Evolutionary conservation across 2,797 vertebrate genomes (phyloP).

Genomic region (Pseudochirops cupreus): DNA sequence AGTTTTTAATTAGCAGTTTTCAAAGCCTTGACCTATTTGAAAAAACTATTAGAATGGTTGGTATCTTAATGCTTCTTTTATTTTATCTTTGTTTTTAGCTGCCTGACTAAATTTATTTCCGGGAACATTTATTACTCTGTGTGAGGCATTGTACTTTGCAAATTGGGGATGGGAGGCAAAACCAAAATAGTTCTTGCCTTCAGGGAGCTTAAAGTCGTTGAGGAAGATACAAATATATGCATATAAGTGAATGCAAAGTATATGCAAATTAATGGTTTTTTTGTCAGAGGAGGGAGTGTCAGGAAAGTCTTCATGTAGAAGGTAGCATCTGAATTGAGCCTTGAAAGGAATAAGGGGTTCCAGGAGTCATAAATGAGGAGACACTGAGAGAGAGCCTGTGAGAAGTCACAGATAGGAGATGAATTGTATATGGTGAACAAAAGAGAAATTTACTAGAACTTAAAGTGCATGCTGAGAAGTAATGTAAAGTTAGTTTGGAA

Average conservation of each 20-base stretch:
- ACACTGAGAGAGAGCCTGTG: background rate
- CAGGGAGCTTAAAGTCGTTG: background rate
- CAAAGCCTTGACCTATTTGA: constrained; percentile 13
- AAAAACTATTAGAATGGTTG: constrained; percentile 9
- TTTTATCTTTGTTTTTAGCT: background rate
- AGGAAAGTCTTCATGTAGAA: background rate
- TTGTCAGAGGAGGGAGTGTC: background rate
- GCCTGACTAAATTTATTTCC: background rate
- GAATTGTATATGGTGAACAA: background rate
- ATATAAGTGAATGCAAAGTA: background rate
- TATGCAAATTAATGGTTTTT: background rate
- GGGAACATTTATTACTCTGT: background rate
- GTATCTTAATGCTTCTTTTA: constrained; percentile 5
- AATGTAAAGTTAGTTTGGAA: background rate
- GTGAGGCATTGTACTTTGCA: background rate
- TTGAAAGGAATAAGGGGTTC: background rate
- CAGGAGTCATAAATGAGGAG: background rate
- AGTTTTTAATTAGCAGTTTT: constrained; percentile 31
- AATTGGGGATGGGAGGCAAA: background rate
- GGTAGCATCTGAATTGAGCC: background rate
- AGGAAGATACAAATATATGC: background rate
- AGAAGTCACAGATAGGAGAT: background rate
- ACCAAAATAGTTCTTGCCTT: background rate
- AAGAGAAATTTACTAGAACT: background rate
- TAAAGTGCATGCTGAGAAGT: background rate